phyloP scores from a whole-genome alignment of 2,113 vertebrate species.

The Brienomyrus brachyistius region DNA sequence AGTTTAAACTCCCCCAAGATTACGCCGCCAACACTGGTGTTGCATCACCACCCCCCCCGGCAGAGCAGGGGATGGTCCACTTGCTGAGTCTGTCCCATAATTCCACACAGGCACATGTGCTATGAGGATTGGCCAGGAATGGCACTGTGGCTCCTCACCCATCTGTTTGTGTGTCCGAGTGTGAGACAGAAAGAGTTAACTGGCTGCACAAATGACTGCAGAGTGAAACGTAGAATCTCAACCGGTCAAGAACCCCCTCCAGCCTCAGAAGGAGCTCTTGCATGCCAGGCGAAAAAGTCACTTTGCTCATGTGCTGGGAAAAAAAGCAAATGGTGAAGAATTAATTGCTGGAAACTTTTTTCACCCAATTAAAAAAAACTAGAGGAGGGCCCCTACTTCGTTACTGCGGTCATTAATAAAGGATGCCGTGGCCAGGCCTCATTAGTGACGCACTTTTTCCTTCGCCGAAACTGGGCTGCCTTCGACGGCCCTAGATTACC shows the following conservation, averaged over 20 bases:
- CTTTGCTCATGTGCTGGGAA: neutral
- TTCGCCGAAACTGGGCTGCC: neutral
- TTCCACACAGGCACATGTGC: neutral
- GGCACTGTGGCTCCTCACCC: too few species aligned
- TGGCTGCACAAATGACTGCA: neutral
- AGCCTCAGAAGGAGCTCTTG: neutral
- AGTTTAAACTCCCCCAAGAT: neutral
- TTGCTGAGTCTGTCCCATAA: neutral
- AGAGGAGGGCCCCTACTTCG: constrained; percentile 38
- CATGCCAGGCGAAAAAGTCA: neutral
- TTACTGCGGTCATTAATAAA: constrained; percentile 58
- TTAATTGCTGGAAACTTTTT: constrained; percentile 52
- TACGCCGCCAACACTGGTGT: neutral
- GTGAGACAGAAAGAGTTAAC: neutral
- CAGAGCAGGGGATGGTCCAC: neutral
- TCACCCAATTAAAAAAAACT: constrained; percentile 44
- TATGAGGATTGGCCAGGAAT: neutral
- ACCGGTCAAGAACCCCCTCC: neutral
- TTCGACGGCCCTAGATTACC: neutral
- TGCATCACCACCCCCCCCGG: neutral
- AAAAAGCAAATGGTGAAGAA: constrained; percentile 37
- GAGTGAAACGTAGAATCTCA: neutral
- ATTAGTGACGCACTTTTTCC: constrained; percentile 37
- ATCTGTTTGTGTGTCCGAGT: neutral
- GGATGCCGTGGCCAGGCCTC: constrained; percentile 48